Percentiles rank a stretch among this genome's conserved stretches.
phyloP scores from a whole-genome alignment of 2,113 vertebrate species.

The Ciconia boyciana region DNA sequence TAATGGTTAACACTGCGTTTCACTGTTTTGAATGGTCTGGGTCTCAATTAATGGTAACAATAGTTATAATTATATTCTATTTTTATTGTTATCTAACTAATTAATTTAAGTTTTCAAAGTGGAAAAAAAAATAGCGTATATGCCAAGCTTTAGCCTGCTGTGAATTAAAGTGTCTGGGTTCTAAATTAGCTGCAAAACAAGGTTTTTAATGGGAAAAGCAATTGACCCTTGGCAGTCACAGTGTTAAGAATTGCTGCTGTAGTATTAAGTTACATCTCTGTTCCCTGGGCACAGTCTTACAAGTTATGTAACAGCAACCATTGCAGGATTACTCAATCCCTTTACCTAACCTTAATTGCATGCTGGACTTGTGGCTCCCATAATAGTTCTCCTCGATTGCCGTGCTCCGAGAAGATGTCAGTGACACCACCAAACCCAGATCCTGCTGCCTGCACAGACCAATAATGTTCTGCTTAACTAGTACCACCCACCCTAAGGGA shows the following conservation, averaged over 20 bases:
- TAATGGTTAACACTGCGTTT: not conserved
- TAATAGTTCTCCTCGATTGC: conserved; percentile 50
- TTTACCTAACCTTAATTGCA: conserved; percentile 68
- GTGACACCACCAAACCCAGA: conserved; percentile 37
- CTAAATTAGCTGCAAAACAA: conserved; percentile 62
- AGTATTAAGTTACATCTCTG: conserved; percentile 62
- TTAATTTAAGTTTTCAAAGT: not conserved
- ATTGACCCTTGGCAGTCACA: conserved; percentile 64
- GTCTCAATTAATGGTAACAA: not conserved
- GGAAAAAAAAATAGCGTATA: not conserved
- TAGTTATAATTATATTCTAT: not conserved
- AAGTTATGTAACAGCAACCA: conserved; percentile 68
- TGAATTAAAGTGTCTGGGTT: conserved; percentile 60
- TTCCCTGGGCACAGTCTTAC: conserved; percentile 34
- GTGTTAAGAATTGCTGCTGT: conserved; percentile 10
- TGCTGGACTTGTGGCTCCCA: conserved; percentile 54
- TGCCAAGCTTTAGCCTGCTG: conserved; percentile 41
- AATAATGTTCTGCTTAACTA: conserved; percentile 28
- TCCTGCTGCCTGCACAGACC: conserved; percentile 42
- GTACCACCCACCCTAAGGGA: conserved; percentile 38
- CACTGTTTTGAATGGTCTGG: not conserved
- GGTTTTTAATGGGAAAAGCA: conserved; percentile 58
- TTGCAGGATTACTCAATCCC: conserved; percentile 64
- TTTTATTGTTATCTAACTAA: not conserved
- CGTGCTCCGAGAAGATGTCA: conserved; percentile 35